Percentiles rank a stretch among this genome's conserved stretches.
Evolutionary conservation across 2,113 vertebrate genomes (phyloP).

Genomic region (Aleadryas rufinucha): DNA sequence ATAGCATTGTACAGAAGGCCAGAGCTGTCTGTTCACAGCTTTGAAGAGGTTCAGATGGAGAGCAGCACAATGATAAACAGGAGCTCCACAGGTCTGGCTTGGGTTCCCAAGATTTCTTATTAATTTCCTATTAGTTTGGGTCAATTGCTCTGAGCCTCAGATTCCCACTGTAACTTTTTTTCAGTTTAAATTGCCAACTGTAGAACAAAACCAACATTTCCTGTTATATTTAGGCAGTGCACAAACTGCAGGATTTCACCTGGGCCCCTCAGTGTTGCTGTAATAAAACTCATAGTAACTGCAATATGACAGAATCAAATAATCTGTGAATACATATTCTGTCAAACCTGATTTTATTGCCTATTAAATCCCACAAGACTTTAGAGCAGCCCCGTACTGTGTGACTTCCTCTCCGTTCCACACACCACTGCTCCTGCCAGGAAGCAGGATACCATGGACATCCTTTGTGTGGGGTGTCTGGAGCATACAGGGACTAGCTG

Average conservation of each 20-base stretch:
- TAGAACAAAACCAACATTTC: neutral
- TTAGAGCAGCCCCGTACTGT: neutral
- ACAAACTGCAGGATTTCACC: neutral
- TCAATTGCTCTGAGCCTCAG: neutral
- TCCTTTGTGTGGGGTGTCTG: accelerated
- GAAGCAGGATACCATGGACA: too few relatives aligned
- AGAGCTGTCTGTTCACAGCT: neutral
- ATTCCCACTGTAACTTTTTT: neutral
- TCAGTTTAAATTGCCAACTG: neutral
- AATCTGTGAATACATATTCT: neutral
- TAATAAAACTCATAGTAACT: neutral
- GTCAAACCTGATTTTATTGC: neutral
- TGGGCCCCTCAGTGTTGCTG: neutral
- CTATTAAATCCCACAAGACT: neutral
- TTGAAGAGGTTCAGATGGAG: neutral
- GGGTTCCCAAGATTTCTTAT: neutral
- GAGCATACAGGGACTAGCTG: accelerated
- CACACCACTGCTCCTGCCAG: neutral
- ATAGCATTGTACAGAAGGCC: neutral
- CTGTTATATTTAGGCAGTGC: neutral
- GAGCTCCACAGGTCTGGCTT: neutral
- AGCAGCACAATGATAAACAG: neutral
- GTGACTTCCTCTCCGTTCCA: neutral
- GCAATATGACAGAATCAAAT: neutral
- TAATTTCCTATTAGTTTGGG: neutral